Evolutionary conservation across 1,140 invertebrate species (phyloP), one percentile per base, ranked within the genome.

Genomic region (Bombus pyrosoma): DNA sequence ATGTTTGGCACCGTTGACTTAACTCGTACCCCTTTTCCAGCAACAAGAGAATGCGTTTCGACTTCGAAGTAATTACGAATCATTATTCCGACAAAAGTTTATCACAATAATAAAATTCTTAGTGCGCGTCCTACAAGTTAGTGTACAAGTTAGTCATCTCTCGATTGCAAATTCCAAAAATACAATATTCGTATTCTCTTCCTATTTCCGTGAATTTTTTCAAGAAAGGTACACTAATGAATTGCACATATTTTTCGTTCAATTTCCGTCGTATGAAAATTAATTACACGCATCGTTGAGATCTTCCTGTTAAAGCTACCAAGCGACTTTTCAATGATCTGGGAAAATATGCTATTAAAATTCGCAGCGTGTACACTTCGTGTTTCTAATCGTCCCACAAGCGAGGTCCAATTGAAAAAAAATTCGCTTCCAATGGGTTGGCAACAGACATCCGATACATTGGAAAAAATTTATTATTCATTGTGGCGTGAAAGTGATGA

Each of bases 21-120:
- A 76, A 86, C 37, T 80, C 83, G 72, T 64, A 12, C 10, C 13
- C 53, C 28, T 41, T 87, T n/a, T 37, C 39, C 79, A 62, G n/a
- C 81, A 73, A 86, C 57, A 77, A 78, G 81, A 34, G 71, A 78
- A 86, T 53, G 41, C 57, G 25, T 77, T 62, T 72, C 69, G n/a
- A 77, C 32, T 76, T 77, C 43, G 28, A 71, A 62, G 74, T 32
- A 69, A 41, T 37, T 32, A 64, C 41, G 22, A 37, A 73, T 37
- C n/a, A 57, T 22, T 74, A 68, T 79, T 32, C 66, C 39, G 75
- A 82, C 79, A 81, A 86, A 88, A 85, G 83, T 90, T 87, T 85
- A 84, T 86, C 87, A 81, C 86, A 87, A 89, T 79, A 81, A 79
- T 80, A 85, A 85, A 72, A 68, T 85, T 57, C 64, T 77, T 78